Evolutionary conservation across 2,888 invertebrate genomes (phyloP).

Genomic region (Dugesia japonica): DNA sequence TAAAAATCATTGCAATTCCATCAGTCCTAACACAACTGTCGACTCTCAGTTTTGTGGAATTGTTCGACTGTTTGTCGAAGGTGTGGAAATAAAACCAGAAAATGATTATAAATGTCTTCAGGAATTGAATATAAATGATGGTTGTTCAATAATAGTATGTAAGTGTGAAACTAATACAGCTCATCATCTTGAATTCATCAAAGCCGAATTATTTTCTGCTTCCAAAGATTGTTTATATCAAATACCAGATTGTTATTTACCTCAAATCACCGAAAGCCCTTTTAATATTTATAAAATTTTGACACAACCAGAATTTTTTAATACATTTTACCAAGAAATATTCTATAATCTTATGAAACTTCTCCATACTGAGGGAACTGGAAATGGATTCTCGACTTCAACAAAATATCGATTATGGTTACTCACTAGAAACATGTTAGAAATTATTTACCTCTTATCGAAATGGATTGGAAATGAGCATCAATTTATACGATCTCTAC

Average conservation of each 20-base stretch:
- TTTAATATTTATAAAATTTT: not conserved
- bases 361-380: not conserved
- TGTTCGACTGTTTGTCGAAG: not conserved
- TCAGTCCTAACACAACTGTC: not conserved
- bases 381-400: not conserved
- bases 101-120: constrained; percentile 2
- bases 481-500: not conserved
- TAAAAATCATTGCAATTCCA: not conserved
- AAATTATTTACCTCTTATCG: not conserved
- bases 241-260: not conserved
- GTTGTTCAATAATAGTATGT: not conserved
- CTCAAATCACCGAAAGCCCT: not conserved
- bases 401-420: constrained; percentile 5
- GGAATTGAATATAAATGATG: not conserved
- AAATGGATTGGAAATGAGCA: not conserved
- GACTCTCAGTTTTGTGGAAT: constrained; percentile 1
- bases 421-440: not conserved
- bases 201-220: not conserved
- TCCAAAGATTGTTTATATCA: constrained; percentile 1
- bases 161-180: not conserved
- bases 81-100: not conserved
- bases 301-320: not conserved
- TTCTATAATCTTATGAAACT: not conserved
- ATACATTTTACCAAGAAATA: constrained; percentile 4
- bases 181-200: not conserved